A percentile compares a stretch with the other conserved stretches of the same genome.
Conservation (phyloP, 23 tunicate genomes). For the Styela plicata region DNA sequence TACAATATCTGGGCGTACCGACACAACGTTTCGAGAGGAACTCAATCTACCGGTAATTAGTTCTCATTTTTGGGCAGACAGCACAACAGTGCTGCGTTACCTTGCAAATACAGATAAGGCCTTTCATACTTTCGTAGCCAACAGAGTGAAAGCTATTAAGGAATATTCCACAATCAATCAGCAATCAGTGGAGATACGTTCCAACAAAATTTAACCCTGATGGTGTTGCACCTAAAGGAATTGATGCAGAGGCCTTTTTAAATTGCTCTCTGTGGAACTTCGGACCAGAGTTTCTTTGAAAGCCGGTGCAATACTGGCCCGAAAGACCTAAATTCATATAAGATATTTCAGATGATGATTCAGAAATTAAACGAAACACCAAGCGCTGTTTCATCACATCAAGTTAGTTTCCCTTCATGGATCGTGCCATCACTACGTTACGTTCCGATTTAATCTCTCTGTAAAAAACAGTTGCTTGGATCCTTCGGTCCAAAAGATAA, state of each 20-base stretch:
- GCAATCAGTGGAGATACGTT: conserved; percentile 53
- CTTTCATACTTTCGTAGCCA: conserved; percentile 61
- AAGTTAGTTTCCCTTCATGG: too few species aligned
- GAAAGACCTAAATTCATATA: conserved; percentile 23
- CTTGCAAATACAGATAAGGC: conserved; percentile 18
- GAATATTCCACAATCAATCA: conserved; percentile 19
- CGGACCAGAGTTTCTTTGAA: conserved; percentile 52
- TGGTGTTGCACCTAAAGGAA: conserved; percentile 40
- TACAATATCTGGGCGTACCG: conserved; percentile 28
- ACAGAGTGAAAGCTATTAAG: conserved; percentile 40
- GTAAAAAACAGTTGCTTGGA: too few species aligned
- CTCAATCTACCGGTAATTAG: conserved; percentile 1
- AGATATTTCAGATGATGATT: conserved; percentile 2
- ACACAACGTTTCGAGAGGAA: conserved; percentile 14
- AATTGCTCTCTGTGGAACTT: conserved; percentile 33
- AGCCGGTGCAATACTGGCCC: conserved; percentile 33
- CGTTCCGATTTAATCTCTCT: too few species aligned
- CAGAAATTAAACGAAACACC: conserved; percentile 32
- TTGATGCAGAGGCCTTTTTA: conserved; percentile 22
- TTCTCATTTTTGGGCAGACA: conserved; percentile 58
- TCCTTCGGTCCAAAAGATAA: too few species aligned
- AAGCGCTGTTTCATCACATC: too few species aligned
- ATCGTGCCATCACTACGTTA: too few species aligned
- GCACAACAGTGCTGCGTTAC: conserved; percentile 54
- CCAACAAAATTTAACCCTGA: conserved; percentile 42